These are phyloP conservation scores for Polydrusus pterygomalis DNA, from an alignment of 2,888 invertebrate species.

Conservation along the genomic window DNA sequence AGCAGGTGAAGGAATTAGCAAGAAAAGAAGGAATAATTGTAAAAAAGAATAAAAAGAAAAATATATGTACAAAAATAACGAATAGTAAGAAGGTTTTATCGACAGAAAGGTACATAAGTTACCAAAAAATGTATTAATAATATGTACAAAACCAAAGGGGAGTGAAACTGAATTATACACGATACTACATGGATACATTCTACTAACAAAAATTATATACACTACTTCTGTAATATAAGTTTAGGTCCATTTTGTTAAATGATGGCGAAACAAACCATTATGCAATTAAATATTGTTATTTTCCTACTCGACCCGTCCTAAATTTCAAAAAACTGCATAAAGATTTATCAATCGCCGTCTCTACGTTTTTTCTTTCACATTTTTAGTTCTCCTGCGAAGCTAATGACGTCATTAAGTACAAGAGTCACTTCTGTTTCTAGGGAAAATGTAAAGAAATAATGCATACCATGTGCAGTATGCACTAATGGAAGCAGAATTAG, in stretches of 20 bases:
- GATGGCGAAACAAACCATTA: neutral
- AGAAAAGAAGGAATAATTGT: conserved; percentile 35
- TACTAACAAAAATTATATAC: conserved; percentile 66
- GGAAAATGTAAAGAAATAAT: no score
- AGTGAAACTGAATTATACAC: conserved; percentile 43
- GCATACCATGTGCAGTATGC: no score
- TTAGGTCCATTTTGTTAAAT: conserved; percentile 44
- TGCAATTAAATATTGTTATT: neutral
- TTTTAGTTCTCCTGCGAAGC: no score
- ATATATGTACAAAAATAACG: conserved; percentile 21
- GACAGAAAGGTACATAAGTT: conserved; percentile 12
- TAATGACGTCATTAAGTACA: no score
- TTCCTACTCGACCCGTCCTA: neutral
- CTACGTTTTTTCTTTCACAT: no score
- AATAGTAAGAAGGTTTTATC: neutral
- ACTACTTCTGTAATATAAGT: conserved; percentile 68
- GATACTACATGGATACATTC: conserved; percentile 47
- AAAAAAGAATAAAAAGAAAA: conserved; percentile 45
- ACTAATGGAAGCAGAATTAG: no score
- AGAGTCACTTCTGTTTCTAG: no score
- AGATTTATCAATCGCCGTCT: neutral
- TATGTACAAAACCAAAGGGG: conserved; percentile 58
- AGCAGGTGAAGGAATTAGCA: conserved; percentile 50
- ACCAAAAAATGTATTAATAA: conserved; percentile 26
- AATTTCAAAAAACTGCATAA: neutral